A percentile compares a stretch with the other conserved stretches of the same genome.
phyloP scores from a whole-genome alignment of 2,888 invertebrate genomes.

The Tinea semifulvella region DNA sequence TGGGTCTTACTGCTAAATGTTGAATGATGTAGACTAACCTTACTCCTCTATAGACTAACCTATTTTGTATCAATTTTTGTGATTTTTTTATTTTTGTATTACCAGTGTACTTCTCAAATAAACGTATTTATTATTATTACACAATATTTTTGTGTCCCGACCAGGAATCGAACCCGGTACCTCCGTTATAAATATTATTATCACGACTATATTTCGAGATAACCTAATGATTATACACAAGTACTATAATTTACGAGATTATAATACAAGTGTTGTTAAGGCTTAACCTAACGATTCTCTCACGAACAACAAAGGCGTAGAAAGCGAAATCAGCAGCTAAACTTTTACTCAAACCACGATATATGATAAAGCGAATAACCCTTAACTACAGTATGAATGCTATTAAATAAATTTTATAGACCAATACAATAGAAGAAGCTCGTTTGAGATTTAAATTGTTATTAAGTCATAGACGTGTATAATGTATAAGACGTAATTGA shows the following conservation, averaged over 20 bases:
- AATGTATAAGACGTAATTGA: no score
- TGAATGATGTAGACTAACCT: no score
- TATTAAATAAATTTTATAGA: background rate
- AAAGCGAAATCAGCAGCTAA: slow-evolving; percentile 6
- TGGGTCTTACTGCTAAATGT: no score
- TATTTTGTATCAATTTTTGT: no score
- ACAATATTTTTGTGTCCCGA: no score
- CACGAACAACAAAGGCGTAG: slow-evolving; percentile 4
- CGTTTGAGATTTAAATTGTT: slow-evolving; percentile 1
- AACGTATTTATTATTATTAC: no score
- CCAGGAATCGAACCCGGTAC: no score
- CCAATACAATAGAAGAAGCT: slow-evolving; percentile 6
- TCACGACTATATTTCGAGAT: background rate
- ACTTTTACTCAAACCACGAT: slow-evolving; percentile 9
- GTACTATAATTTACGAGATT: background rate
- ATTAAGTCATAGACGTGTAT: no score
- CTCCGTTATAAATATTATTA: background rate
- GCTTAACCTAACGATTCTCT: background rate
- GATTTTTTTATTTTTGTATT: no score
- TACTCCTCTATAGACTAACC: no score
- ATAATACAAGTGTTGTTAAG: slow-evolving; percentile 1
- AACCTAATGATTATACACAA: background rate
- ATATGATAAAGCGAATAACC: slow-evolving; percentile 1
- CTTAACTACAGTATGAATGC: slow-evolving; percentile 2
- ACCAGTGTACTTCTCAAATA: no score